phyloP scores from a whole-genome alignment of 1,140 invertebrate species.

The Mercenaria mercenaria region DNA sequence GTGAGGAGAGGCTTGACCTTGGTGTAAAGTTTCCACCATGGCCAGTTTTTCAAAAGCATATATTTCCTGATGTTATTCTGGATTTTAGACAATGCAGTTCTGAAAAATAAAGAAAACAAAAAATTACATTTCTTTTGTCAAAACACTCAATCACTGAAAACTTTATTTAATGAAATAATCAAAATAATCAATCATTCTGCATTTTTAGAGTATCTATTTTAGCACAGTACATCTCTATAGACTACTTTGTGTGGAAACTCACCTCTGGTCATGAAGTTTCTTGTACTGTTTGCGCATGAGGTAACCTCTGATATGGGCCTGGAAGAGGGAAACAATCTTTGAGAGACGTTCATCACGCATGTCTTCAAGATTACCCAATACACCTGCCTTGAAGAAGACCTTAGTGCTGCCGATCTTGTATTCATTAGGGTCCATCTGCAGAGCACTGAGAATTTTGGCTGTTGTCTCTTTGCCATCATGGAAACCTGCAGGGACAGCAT shows the following conservation, averaged over 20 bases:
- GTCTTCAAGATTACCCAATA: constrained; percentile 99
- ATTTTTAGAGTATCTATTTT: too few relatives aligned
- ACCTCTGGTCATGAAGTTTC: constrained; percentile 98
- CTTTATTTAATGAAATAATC: too few relatives aligned
- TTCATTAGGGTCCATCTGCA: constrained; percentile 93
- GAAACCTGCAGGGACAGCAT: constrained; percentile 91
- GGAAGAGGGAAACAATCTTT: constrained; percentile 99
- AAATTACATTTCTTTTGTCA: too few relatives aligned
- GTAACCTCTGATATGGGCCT: constrained; percentile 95
- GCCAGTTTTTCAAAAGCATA: constrained; percentile 98
- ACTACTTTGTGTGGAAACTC: constrained; percentile 10
- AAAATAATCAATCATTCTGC: too few relatives aligned
- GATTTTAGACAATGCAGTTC: constrained; percentile 97
- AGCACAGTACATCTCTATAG: too few relatives aligned
- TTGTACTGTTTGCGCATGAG: constrained; percentile 96
- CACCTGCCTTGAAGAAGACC: constrained; percentile 99
- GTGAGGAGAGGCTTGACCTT: constrained; percentile 99
- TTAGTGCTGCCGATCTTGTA: constrained; percentile 98
- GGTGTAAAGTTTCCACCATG: constrained; percentile 99
- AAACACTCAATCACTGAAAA: too few relatives aligned
- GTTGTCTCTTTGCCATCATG: constrained; percentile 93
- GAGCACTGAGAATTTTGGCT: constrained; percentile 91
- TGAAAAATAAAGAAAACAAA: constrained; percentile 79
- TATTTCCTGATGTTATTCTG: constrained; percentile 99
- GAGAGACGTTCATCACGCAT: constrained; percentile 99